phyloP scores from a whole-genome alignment of 1,140 invertebrate genomes.

The Neodiprion fabricii region DNA sequence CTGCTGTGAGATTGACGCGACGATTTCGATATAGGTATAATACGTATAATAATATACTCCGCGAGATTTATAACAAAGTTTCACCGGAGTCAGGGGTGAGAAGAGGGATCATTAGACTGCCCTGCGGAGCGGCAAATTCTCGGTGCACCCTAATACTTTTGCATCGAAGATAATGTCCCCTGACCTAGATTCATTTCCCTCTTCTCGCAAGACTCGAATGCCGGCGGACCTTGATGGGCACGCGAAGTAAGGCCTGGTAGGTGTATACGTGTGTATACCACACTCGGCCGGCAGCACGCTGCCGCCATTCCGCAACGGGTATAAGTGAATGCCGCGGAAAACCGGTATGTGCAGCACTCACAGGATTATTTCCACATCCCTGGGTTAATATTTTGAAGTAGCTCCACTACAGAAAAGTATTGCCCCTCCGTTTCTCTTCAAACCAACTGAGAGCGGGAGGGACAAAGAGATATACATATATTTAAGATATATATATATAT shows the following conservation, averaged over 20 bases:
- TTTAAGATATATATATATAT: no score
- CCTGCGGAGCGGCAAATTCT: no score
- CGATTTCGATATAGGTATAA: no score
- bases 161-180: not conserved
- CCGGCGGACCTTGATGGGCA: not conserved
- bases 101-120: no score
- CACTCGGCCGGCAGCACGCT: not conserved
- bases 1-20: no score
- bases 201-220: not conserved
- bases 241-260: not conserved
- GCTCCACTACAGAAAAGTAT: not conserved
- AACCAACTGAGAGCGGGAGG: no score
- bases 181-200: not conserved
- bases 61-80: no score
- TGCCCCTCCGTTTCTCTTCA: not conserved
- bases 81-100: no score
- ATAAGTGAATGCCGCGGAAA: not conserved
- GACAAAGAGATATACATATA: not conserved
- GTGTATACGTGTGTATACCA: not conserved
- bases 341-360: not conserved
- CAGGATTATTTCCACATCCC: constrained; percentile 2
- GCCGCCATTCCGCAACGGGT: not conserved
- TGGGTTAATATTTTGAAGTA: constrained; percentile 7
- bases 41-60: no score
- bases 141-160: no score